Conservation (phyloP, 30 jellyfish, hydroid and myxozoan genomes). For the Hydractinia symbiolongicarpus region DNA sequence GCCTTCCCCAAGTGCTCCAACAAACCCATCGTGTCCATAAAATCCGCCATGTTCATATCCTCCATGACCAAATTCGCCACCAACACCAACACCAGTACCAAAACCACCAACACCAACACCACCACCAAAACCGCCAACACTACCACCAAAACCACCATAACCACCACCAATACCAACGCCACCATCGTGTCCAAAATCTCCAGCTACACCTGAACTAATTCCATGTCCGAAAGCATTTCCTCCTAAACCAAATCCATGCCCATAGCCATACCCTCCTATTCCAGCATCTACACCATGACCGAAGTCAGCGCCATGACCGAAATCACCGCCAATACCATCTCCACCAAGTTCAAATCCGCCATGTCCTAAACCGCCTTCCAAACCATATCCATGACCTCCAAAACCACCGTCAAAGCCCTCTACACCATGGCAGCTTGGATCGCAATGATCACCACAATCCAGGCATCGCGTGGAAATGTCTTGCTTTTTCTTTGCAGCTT, state of each 20-base stretch:
- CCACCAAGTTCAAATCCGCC: conserved; percentile 24
- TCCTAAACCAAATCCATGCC: conserved; percentile 46
- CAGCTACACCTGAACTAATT: conserved; percentile 30
- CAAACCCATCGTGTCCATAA: background rate
- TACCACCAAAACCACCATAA: conserved; percentile 30
- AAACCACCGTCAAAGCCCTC: conserved; percentile 32
- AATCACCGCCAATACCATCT: conserved; percentile 23
- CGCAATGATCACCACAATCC: conserved; percentile 14
- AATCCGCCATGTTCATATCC: conserved; percentile 3
- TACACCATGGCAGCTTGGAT: background rate
- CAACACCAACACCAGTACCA: conserved; percentile 37
- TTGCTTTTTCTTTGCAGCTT: conserved; percentile 42
- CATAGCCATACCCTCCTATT: conserved; percentile 38
- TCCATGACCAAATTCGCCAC: conserved; percentile 28
- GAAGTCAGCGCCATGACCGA: conserved; percentile 36
- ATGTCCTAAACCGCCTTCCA: conserved; percentile 14
- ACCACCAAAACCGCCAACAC: conserved; percentile 25
- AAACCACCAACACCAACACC: conserved; percentile 25
- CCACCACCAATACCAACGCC: conserved; percentile 21
- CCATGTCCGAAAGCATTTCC: conserved; percentile 35
- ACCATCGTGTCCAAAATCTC: conserved; percentile 21
- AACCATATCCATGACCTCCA: conserved; percentile 37
- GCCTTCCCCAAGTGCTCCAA: background rate
- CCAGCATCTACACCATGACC: conserved; percentile 51
- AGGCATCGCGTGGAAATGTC: conserved; percentile 31